Base-by-base conservation (phyloP, 1,140 invertebrate species). In the Hermatobates lingyangjiaoensis region DNA sequence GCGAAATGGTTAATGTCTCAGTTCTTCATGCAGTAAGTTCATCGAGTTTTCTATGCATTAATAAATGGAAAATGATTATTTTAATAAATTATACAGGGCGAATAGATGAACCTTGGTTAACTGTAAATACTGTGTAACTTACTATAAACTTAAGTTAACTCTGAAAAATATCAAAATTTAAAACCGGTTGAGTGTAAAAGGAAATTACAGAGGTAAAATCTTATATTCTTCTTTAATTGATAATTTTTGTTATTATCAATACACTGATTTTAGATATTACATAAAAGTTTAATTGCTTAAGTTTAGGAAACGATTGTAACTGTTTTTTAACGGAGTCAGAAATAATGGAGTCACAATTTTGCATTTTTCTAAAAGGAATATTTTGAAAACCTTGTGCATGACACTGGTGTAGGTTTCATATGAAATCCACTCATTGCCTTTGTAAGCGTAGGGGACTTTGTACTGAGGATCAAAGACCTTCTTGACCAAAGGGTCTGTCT, bases 341-440 rank as follows among this genome's bases (percentile, higher is more conserved):
- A 38, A 2, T 28, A 27, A 49, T 49, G 47, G 1, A 34, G 20
- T 20, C 10, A 25, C 4, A 12, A 15, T 18, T 28, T n/a, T 21
- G 3, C 47, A 48, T 30, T 2, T 27, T 48, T 18, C 4, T 48
- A 21, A 45, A 4, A 1, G 26, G 27, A 18, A 27, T 28, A 45
- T 34, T 40, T 45, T 28, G 54, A 38, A 60, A 65, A 79, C 76
- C 66, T 92, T 92, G 59, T 74, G 74, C 48, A 62, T 68, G 0
- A 87, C 67, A 66, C 87, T 94, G 28, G 70, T 61, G 3, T 71
- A 65, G 62, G 88, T 76, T 55, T 95, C 91, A 63, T 81, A 95
- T 0, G 88, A 88, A 44, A 93, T 75, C 91, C 91, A 96, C 61
- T 92, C 83, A 3, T 69, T 67, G 28, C 71, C 68, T 45, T 73